Conservation (phyloP, 2,888 invertebrate species). For the Cerceris ruficornis region DNA sequence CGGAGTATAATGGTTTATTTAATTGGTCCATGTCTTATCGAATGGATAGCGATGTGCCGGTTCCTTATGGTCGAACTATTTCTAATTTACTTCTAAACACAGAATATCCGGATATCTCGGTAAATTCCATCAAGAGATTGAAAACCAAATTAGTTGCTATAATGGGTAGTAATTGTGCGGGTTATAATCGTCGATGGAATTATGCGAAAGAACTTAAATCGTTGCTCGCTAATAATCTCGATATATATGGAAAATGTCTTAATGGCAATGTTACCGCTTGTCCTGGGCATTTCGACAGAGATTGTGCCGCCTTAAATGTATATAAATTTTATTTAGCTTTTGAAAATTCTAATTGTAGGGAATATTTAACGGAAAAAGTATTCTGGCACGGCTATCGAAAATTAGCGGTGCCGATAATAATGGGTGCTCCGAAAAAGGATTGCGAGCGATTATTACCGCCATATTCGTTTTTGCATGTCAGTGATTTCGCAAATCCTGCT, state of each 20-base stretch:
- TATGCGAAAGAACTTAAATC: conserved; percentile 84
- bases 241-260: conserved; percentile 84
- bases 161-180: conserved; percentile 85
- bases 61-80: conserved; percentile 86
- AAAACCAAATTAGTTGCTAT: conserved; percentile 83
- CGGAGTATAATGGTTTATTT: conserved; percentile 84
- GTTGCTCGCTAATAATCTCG: conserved; percentile 83
- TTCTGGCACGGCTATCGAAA: conserved; percentile 87
- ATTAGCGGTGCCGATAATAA: conserved; percentile 86
- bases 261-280: conserved; percentile 83
- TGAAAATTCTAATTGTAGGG: conserved; percentile 87
- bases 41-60: conserved; percentile 86
- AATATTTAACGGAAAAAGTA: conserved; percentile 88
- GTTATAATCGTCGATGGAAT: conserved; percentile 82
- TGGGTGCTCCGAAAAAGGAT: conserved; percentile 83
- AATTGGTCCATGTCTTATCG: conserved; percentile 89
- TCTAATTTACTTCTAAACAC: conserved; percentile 48
- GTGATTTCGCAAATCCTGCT: conserved; percentile 83
- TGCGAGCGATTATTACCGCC: conserved; percentile 85
- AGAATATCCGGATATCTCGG: conserved; percentile 74
- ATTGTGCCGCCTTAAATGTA: conserved; percentile 83
- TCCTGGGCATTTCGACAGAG: conserved; percentile 85
- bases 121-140: conserved; percentile 39
- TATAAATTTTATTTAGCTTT: conserved; percentile 88
- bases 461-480: conserved; percentile 85